Conservation (phyloP, 2,888 invertebrate genomes). For the Corythucha ciliata region DNA sequence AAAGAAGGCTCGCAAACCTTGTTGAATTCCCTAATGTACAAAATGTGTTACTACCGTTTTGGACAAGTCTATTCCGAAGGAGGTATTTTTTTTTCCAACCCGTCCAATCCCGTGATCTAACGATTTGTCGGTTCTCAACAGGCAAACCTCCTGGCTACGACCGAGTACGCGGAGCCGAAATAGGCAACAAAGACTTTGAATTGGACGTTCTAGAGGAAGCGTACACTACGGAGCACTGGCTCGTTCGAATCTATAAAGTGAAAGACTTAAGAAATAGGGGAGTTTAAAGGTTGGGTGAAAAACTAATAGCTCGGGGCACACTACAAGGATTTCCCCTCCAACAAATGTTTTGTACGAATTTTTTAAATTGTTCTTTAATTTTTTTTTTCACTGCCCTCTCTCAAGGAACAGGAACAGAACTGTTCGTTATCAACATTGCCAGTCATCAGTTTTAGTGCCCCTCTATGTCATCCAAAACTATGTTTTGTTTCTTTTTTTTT, state of each 20-base stretch:
- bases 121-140: constrained; percentile 41
- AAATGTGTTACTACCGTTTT: constrained; percentile 98
- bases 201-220: constrained; percentile 98
- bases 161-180: constrained; percentile 91
- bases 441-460: too few species aligned
- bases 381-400: too few species aligned
- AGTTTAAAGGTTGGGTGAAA: constrained; percentile 45
- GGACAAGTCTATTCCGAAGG: constrained; percentile 94
- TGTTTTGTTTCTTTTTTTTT: too few species aligned
- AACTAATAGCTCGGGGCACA: not conserved
- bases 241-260: constrained; percentile 96
- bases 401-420: too few species aligned
- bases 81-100: constrained; percentile 44
- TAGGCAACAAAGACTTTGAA: constrained; percentile 97
- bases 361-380: too few species aligned
- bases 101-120: too few species aligned
- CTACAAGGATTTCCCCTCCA: too few species aligned
- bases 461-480: too few species aligned
- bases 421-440: too few species aligned
- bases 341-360: too few species aligned
- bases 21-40: constrained; percentile 97
- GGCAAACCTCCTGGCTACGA: constrained; percentile 94
- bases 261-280: constrained; percentile 88
- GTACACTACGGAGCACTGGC: constrained; percentile 98
- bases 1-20: constrained; percentile 84